A percentile compares a stretch with the other conserved stretches of the same genome.
phyloP scores from a whole-genome alignment of 2,888 invertebrate species.

The Odontothrips loti region DNA sequence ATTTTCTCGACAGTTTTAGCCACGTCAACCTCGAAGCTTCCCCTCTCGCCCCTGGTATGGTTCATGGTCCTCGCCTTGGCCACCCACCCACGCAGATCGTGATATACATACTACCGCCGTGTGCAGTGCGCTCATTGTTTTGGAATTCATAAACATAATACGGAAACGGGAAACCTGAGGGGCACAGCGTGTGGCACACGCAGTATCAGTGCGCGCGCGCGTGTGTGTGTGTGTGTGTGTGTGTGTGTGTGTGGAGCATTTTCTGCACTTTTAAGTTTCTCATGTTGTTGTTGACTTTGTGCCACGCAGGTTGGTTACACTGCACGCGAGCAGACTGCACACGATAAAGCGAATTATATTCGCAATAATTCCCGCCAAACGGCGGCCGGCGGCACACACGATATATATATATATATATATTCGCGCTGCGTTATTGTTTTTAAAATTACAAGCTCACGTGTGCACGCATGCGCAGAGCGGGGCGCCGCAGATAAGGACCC shows the following conservation, averaged over 20 bases:
- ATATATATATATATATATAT: no score
- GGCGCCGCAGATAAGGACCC: no score
- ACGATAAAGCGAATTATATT: no score
- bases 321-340: background rate
- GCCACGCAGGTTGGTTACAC: background rate
- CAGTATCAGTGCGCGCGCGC: background rate
- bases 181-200: no score
- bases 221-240: conserved; percentile 18
- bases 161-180: background rate
- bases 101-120: background rate
- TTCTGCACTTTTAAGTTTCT: conserved; percentile 1
- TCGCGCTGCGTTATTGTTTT: no score
- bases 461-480: no score
- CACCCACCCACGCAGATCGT: conserved; percentile 15
- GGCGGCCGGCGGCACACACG: no score
- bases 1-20: no score
- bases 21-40: background rate
- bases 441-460: no score
- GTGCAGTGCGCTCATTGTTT: background rate
- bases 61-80: background rate
- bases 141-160: conserved; percentile 15
- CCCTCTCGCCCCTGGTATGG: background rate
- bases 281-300: background rate
- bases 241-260: conserved; percentile 11
- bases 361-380: no score